Evolutionary conservation across 1,140 invertebrate species (phyloP).

Genomic region (Drosophila grimshawi): DNA sequence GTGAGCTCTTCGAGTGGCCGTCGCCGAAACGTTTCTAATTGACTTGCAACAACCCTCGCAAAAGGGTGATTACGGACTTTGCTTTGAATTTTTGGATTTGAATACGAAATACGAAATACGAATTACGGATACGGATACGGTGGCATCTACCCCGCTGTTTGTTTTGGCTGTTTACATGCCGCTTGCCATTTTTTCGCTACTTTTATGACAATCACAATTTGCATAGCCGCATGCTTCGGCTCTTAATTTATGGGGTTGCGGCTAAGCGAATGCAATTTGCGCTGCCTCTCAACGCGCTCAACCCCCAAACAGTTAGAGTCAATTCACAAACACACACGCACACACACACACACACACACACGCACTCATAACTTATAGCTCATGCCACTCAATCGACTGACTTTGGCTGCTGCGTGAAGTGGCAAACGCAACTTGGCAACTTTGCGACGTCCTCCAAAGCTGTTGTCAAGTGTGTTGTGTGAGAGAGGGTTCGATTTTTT

Average conservation of each 20-base stretch:
- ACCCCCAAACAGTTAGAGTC: conserved; percentile 23
- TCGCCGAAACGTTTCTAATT: conserved; percentile 49
- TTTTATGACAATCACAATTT: conserved; percentile 65
- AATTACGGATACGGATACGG: neutral
- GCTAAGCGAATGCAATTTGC: conserved; percentile 79
- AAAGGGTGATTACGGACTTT: neutral
- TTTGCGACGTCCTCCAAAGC: conserved; percentile 24
- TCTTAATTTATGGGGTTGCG: conserved; percentile 80
- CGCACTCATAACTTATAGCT: no score
- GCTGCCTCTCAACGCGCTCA: conserved; percentile 49
- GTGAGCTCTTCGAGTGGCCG: conserved; percentile 24
- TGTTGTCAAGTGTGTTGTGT: conserved; percentile 49
- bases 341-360: no score
- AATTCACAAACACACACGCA: no score
- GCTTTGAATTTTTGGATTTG: neutral
- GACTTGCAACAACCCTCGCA: conserved; percentile 48
- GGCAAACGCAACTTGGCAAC: conserved; percentile 56
- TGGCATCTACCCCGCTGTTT: conserved; percentile 51
- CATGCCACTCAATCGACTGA: conserved; percentile 10
- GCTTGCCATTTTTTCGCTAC: conserved; percentile 75
- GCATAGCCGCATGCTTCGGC: conserved; percentile 19
- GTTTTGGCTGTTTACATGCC: conserved; percentile 74
- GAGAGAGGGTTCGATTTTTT: conserved; percentile 55
- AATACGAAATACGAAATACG: neutral
- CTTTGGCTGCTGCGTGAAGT: conserved; percentile 61